These are phyloP conservation scores for Anolis sagrei DNA, from an alignment of 2,113 vertebrate genomes.

Conservation along the genomic window DNA sequence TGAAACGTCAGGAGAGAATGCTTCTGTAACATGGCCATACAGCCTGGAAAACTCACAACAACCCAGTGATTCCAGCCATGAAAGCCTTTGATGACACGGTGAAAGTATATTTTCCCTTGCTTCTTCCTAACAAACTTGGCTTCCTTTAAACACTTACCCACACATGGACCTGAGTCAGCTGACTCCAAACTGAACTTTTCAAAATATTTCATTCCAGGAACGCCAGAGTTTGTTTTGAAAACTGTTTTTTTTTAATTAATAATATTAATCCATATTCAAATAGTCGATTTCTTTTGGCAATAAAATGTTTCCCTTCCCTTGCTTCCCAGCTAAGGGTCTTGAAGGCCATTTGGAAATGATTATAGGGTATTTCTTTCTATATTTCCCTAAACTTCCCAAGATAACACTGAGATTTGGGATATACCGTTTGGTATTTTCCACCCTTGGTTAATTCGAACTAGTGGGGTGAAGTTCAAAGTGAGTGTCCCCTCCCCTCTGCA, in stretches of 20 bases:
- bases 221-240: constrained; percentile 20
- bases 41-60: no score
- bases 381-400: background rate
- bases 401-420: background rate
- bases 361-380: background rate
- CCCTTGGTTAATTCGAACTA: background rate
- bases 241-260: constrained; percentile 18
- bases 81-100: no score
- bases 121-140: no score
- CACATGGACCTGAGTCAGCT: no score
- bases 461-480: background rate
- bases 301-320: constrained; percentile 18
- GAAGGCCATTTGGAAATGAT: background rate
- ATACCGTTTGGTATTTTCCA: background rate
- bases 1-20: no score
- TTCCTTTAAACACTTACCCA: no score
- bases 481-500: background rate
- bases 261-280: constrained; percentile 30
- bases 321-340: constrained; percentile 4
- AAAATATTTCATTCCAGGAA: background rate
- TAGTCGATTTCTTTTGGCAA: constrained; percentile 31
- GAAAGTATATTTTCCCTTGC: no score
- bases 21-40: no score
- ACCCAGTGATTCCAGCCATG: no score
- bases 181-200: background rate